phyloP scores from a whole-genome alignment of 2,888 invertebrate genomes.

The Agrotis exclamationis region DNA sequence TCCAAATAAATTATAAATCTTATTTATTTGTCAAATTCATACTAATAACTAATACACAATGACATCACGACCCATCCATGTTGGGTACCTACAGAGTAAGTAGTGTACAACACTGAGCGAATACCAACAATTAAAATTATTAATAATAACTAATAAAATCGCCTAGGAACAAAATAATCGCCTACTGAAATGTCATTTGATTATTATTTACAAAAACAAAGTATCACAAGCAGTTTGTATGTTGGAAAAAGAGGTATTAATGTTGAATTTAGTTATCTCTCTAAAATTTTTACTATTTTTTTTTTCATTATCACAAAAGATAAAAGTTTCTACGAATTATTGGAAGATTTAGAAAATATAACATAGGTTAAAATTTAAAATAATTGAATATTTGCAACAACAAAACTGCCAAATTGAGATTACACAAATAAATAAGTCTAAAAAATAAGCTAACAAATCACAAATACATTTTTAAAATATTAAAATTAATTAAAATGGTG shows the following conservation, averaged over 20 bases:
- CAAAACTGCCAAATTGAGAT: conserved; percentile 39
- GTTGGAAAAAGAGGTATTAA: conserved; percentile 29
- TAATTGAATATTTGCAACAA: conserved; percentile 13
- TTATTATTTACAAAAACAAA: conserved; percentile 49
- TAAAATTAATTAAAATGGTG: conserved; percentile 33
- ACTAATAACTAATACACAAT: conserved; percentile 76
- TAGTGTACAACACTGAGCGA: conserved; percentile 40
- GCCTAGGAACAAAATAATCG: conserved; percentile 63
- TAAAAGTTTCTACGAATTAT: not conserved
- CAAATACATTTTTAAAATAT: conserved; percentile 47
- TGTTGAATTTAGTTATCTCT: not conserved
- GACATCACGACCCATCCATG: conserved; percentile 67
- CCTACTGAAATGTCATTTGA: conserved; percentile 55
- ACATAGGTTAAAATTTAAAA: no score
- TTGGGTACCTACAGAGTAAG: conserved; percentile 58
- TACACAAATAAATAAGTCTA: conserved; percentile 55
- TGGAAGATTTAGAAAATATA: not conserved
- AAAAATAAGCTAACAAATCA: conserved; percentile 56
- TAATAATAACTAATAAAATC: conserved; percentile 51
- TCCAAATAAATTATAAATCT: conserved; percentile 69
- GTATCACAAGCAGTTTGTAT: conserved; percentile 55
- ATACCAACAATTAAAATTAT: conserved; percentile 39
- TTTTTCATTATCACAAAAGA: conserved; percentile 16
- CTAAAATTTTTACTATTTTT: not conserved
- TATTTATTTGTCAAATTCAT: conserved; percentile 82